Conservation (phyloP, 2,888 invertebrate species). For the Cantharis lateralis region DNA sequence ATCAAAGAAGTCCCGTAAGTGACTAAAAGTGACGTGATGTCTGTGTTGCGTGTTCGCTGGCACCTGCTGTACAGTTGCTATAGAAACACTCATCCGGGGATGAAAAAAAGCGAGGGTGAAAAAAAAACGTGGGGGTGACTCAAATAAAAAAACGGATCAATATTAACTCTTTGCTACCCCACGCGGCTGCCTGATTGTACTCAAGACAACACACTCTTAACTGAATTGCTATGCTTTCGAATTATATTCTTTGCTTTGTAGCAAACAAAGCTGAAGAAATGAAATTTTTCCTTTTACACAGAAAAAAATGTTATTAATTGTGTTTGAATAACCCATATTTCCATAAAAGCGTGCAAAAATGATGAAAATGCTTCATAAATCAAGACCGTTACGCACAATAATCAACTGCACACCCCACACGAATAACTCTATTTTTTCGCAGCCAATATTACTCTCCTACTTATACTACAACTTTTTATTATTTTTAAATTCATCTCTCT, state of each 20-base stretch:
- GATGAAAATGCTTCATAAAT: conserved; percentile 26
- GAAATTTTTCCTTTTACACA: conserved; percentile 13
- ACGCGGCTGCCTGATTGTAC: conserved; percentile 50
- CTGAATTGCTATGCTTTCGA: conserved; percentile 43
- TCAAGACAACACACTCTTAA: conserved; percentile 42
- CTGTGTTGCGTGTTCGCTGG: conserved; percentile 57
- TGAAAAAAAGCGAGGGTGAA: conserved; percentile 61
- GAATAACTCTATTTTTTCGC: background rate
- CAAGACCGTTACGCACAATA: conserved; percentile 17
- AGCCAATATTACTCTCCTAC: background rate
- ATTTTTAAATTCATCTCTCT: background rate
- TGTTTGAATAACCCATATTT: conserved; percentile 25
- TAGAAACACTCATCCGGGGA: conserved; percentile 67
- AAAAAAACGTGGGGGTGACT: conserved; percentile 66
- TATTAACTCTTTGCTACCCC: conserved; percentile 69
- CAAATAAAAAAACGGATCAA: conserved; percentile 70
- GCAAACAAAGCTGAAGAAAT: conserved; percentile 14
- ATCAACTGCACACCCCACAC: conserved; percentile 17
- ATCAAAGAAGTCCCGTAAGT: conserved; percentile 49
- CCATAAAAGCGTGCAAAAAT: conserved; percentile 23
- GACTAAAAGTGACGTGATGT: conserved; percentile 55
- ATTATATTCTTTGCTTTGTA: conserved; percentile 26
- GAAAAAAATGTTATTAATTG: conserved; percentile 29
- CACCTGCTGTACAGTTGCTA: conserved; percentile 65
- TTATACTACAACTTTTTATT: background rate